These are phyloP conservation scores for Oceanodroma leucorhoa DNA, from an alignment of 2,797 vertebrate genomes.

Conservation along the genomic window DNA sequence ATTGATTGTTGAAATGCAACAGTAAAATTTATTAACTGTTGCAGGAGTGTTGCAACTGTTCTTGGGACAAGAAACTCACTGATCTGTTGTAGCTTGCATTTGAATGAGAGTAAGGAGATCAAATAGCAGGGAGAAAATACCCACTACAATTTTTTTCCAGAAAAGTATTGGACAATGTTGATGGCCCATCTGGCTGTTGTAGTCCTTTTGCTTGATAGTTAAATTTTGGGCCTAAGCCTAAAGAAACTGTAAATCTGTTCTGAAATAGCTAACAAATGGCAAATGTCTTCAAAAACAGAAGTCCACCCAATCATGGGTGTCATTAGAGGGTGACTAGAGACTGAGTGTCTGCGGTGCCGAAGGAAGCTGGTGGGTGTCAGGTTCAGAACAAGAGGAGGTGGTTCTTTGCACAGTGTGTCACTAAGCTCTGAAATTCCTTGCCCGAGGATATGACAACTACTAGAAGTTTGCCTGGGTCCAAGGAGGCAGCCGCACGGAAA, in stretches of 20 bases:
- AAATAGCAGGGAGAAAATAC: not conserved
- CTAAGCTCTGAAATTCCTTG: not conserved
- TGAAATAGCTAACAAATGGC: not conserved
- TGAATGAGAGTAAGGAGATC: not conserved
- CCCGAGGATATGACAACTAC: not conserved
- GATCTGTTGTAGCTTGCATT: not conserved
- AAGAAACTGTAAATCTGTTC: not conserved
- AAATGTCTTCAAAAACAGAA: not conserved
- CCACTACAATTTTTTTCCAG: not conserved
- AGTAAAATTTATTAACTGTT: not conserved
- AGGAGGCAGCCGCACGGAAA: not conserved
- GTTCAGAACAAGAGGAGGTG: slow-evolving; percentile 36
- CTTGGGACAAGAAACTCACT: not conserved
- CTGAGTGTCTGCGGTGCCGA: not conserved
- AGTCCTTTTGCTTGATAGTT: not conserved
- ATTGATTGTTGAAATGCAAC: not conserved
- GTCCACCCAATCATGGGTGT: not conserved
- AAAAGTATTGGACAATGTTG: not conserved
- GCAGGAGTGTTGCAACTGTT: not conserved
- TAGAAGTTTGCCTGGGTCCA: not conserved
- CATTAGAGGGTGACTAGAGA: not conserved
- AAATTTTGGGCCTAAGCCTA: not conserved
- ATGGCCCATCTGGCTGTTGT: not conserved
- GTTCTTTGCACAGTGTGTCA: not conserved
- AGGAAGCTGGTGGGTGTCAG: slow-evolving; percentile 20